Conservation (phyloP, 2,888 invertebrate species). For the Epinotia brunnichana region DNA sequence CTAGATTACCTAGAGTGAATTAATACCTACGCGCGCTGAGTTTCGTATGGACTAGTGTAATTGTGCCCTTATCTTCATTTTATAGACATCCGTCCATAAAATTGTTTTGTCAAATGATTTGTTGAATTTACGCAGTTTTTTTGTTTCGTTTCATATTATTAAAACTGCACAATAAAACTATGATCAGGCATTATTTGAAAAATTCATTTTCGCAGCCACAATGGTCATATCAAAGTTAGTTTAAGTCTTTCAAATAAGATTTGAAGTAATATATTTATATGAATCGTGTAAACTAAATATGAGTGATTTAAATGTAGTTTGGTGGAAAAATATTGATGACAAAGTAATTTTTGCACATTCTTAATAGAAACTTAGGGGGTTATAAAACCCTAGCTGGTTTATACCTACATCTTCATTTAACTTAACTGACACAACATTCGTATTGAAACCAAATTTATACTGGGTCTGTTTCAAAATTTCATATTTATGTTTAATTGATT, state of each 20-base stretch:
- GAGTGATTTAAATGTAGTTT: conserved; percentile 31
- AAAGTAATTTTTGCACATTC: conserved; percentile 31
- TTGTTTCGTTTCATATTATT: conserved; percentile 33
- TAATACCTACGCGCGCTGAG: neutral
- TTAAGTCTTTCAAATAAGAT: conserved; percentile 39
- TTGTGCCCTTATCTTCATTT: conserved; percentile 24
- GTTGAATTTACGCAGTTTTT: conserved; percentile 37
- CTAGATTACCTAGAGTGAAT: neutral
- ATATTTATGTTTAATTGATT: neutral
- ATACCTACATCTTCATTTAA: neutral
- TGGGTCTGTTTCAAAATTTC: neutral
- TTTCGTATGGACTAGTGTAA: neutral
- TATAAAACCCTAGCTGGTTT: neutral
- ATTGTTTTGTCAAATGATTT: conserved; percentile 44
- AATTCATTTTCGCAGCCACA: conserved; percentile 34
- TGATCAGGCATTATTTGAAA: conserved; percentile 17
- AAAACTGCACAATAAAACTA: conserved; percentile 4
- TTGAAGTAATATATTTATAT: conserved; percentile 38
- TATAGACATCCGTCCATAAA: conserved; percentile 52
- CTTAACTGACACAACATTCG: neutral
- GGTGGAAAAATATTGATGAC: conserved; percentile 14
- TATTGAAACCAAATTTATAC: neutral
- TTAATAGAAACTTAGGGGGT: neutral
- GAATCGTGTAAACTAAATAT: conserved; percentile 31
- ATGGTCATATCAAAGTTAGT: conserved; percentile 50